Evolutionary conservation across 2,113 vertebrate species (phyloP).

Genomic region (Chaetorhynchus papuensis): DNA sequence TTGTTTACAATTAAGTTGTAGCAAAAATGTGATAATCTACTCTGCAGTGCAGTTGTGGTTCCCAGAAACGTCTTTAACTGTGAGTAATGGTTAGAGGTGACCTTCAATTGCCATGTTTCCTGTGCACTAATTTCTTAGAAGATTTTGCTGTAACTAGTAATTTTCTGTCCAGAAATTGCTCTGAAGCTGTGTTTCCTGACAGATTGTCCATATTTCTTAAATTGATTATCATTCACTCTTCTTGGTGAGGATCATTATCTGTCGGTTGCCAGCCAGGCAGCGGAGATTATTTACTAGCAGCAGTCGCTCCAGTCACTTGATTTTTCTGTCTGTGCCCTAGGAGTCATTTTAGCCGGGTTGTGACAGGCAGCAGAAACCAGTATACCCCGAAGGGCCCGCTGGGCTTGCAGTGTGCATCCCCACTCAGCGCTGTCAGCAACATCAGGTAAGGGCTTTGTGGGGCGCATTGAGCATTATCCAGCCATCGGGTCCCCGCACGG

Average conservation of each 20-base stretch:
- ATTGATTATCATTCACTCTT: neutral
- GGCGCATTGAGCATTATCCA: neutral
- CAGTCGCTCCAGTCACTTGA: neutral
- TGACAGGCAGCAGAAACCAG: neutral
- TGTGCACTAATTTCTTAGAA: neutral
- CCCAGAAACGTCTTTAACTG: neutral
- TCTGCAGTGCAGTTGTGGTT: neutral
- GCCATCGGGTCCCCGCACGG: accelerated
- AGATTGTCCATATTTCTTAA: neutral
- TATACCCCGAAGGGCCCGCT: accelerated
- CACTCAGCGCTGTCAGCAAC: neutral
- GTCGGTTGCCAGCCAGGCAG: neutral
- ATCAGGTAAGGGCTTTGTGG: neutral
- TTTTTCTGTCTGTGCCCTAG: neutral
- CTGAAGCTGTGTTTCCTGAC: neutral
- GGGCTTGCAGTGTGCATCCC: neutral
- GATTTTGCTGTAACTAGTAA: neutral
- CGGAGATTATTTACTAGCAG: neutral
- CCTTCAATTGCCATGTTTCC: neutral
- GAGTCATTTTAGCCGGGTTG: neutral
- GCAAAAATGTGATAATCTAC: neutral
- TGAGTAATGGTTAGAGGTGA: neutral
- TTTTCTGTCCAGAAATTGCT: neutral
- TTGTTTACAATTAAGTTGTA: neutral
- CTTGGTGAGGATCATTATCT: neutral